Base-by-base conservation (phyloP, 1,140 invertebrate genomes). In the Lepidurus arcticus region DNA sequence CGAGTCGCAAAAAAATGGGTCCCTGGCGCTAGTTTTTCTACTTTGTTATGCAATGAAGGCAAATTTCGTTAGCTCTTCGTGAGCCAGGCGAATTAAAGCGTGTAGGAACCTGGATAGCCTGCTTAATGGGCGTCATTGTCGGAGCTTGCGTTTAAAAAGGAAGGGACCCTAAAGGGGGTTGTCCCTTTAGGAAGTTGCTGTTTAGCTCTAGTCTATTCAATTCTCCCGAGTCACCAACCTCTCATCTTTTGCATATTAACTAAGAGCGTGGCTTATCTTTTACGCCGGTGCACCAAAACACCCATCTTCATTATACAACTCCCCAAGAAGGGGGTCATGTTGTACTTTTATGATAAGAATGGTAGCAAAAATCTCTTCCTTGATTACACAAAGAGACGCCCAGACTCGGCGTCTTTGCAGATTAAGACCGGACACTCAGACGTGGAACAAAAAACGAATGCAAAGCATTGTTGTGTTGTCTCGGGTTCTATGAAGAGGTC, bases 241-340 rank as follows among this genome's bases (percentile, higher is more conserved):
- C 34, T 65, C 53, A 65, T 65, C 53, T 65, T 65, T 65, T 65
- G 53, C 53, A 65, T 65, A 65, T 65, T 65, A 65, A 65, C 53
- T 65, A 34, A 7, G n/a, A 65, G 53, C 53, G 53, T 65, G 53
- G 53, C 53, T 65, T 65, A 65, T 65, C 34, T 34, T 65, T 65
- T 65, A 65, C 53, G 53, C 53, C 53, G 7, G 53, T 7, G 16
- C 21, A 21, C 53, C 53, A 65, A n/a, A 65, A 16, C 53, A 65
- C 53, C 53, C 53, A 65, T n/a, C 53, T 13, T 16, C n/a, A 65
- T 65, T 65, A 65, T 65, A 65, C 5, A 16, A 65, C 9, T 16
- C 53, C 16, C 53, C 21, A 65, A 21, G 21, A 21, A 16, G 53
- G 13, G 53, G 13, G 53, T 47, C 45, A 16, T 65, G 53, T 34